Conservation (phyloP, 1,140 invertebrate species). For the Paracyclopina nana region DNA sequence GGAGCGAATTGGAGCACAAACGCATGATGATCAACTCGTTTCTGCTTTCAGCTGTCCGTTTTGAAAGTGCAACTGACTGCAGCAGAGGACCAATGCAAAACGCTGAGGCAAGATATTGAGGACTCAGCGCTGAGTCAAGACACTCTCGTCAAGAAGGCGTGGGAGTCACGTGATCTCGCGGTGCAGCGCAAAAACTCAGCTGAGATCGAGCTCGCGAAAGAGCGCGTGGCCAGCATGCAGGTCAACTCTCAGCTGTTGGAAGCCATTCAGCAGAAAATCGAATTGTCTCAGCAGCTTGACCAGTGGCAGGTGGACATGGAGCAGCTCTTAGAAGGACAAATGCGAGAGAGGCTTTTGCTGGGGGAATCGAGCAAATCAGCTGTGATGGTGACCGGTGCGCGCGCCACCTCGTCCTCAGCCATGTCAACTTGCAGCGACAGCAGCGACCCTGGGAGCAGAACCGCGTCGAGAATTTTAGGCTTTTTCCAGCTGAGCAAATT, state of each 20-base stretch:
- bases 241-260: conserved; percentile 78
- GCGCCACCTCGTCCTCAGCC: no score
- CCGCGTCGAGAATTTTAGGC: no score
- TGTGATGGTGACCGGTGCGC: no score
- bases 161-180: conserved; percentile 41
- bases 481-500: no score
- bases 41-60: conserved; percentile 38
- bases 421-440: no score
- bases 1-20: no score
- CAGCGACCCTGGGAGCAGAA: no score
- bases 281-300: conserved; percentile 76
- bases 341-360: conserved; percentile 62
- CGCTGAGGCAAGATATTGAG: conserved; percentile 39
- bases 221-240: conserved; percentile 70
- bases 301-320: conserved; percentile 92
- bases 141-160: conserved; percentile 40
- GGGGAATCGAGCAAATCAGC: no score
- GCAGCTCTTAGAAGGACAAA: conserved; percentile 67
- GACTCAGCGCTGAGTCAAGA: conserved; percentile 34
- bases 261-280: conserved; percentile 81
- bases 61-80: conserved; percentile 59
- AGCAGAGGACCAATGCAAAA: conserved; percentile 55
- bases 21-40: background rate
- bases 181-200: conserved; percentile 62
- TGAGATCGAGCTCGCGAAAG: conserved; percentile 69